Conservation (phyloP, 2,888 invertebrate species). For the Amiota minor region DNA sequence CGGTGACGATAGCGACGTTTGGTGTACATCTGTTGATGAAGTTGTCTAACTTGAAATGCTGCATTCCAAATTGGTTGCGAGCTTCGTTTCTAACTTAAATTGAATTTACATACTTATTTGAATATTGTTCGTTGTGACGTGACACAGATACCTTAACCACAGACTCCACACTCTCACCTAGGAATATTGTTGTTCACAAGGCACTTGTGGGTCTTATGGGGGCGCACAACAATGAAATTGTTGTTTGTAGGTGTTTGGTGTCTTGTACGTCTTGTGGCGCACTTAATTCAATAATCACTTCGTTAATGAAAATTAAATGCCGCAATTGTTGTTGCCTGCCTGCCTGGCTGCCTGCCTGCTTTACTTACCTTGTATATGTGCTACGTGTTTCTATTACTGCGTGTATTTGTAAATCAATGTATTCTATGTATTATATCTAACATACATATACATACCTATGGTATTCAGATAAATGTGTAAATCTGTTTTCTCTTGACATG, state of each 20-base stretch:
- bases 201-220: no score
- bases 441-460: no score
- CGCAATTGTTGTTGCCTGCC: constrained; percentile 9
- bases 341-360: neutral
- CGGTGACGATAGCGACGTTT: constrained; percentile 4
- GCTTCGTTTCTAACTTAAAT: constrained; percentile 36
- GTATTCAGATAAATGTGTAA: neutral
- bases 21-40: constrained; percentile 49
- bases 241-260: neutral
- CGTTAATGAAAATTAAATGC: constrained; percentile 36
- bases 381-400: no score
- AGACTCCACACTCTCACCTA: neutral
- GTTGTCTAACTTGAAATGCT: constrained; percentile 55
- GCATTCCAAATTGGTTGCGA: constrained; percentile 25
- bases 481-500: constrained; percentile 18
- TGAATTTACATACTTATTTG: constrained; percentile 49
- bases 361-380: neutral
- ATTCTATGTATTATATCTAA: neutral
- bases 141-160: constrained; percentile 11
- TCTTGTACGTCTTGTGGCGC: constrained; percentile 1
- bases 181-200: neutral
- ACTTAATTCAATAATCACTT: constrained; percentile 46
- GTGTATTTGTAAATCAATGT: no score
- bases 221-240: no score
- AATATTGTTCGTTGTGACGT: constrained; percentile 19